phyloP scores from a whole-genome alignment of 2,888 invertebrate species.

The Brachyptera risi region DNA sequence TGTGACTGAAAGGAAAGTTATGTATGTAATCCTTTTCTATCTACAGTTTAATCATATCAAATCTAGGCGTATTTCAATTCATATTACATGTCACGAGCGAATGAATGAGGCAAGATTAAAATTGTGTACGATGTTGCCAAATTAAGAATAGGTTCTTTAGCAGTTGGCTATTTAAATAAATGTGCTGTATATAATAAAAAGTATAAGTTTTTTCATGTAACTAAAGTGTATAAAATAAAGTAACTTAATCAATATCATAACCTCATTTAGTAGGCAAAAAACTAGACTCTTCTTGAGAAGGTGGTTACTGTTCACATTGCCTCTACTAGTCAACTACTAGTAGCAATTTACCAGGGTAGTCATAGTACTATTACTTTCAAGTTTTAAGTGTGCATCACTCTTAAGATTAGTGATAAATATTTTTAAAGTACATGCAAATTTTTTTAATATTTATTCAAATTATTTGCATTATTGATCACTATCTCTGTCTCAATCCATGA shows the following conservation, averaged over 20 bases:
- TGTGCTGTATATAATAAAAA: constrained; percentile 3
- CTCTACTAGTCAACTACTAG: no score
- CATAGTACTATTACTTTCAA: no score
- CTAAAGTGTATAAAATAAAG: neutral
- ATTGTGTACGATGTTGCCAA: neutral
- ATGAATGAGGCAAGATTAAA: neutral
- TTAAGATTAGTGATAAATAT: no score
- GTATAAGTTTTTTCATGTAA: neutral
- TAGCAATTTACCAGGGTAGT: no score
- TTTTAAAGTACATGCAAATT: no score
- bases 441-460: no score
- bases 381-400: no score
- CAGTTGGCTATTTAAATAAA: neutral
- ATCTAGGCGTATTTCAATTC: neutral
- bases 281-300: neutral
- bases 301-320: neutral
- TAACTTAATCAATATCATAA: neutral
- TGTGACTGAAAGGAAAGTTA: neutral
- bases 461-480: no score
- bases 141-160: neutral
- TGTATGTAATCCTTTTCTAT: no score
- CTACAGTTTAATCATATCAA: no score
- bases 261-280: no score
- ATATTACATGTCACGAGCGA: neutral
- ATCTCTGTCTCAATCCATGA: no score